Evolutionary conservation across 2,113 vertebrate genomes (phyloP).

Genomic region (Grus americana): DNA sequence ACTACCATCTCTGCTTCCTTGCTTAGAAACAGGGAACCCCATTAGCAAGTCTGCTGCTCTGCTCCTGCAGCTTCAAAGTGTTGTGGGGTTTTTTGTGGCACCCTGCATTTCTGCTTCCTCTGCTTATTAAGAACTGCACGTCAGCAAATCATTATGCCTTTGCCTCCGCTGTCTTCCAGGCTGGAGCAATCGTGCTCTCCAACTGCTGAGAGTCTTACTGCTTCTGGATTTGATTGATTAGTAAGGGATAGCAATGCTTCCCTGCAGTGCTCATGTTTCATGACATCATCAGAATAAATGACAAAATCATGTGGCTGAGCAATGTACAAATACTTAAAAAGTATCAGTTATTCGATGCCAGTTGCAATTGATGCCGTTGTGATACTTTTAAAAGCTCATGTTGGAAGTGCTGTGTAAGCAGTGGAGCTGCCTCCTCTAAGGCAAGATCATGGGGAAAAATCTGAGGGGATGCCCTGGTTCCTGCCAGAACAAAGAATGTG

Average conservation of each 20-base stretch:
- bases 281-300: not conserved
- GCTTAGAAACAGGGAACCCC: not conserved
- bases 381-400: not conserved
- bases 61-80: not conserved
- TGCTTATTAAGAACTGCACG: not conserved
- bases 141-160: not conserved
- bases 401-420: not conserved
- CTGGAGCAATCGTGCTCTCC: not conserved
- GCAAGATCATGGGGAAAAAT: not conserved
- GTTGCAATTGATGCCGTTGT: rapidly evolving
- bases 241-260: not conserved
- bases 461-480: not conserved
- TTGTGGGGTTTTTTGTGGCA: not conserved
- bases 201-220: not conserved
- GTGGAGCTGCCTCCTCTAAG: not conserved
- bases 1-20: not conserved
- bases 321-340: not conserved
- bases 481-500: not conserved
- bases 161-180: not conserved
- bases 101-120: not conserved
- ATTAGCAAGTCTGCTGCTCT: not conserved
- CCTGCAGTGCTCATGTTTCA: rapidly evolving
- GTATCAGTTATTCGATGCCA: not conserved
- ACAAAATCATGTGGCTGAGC: not conserved
- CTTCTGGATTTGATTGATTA: not conserved